Evolutionary conservation across 1,140 invertebrate species (phyloP).

Genomic region (Drosophila ohnishii): DNA sequence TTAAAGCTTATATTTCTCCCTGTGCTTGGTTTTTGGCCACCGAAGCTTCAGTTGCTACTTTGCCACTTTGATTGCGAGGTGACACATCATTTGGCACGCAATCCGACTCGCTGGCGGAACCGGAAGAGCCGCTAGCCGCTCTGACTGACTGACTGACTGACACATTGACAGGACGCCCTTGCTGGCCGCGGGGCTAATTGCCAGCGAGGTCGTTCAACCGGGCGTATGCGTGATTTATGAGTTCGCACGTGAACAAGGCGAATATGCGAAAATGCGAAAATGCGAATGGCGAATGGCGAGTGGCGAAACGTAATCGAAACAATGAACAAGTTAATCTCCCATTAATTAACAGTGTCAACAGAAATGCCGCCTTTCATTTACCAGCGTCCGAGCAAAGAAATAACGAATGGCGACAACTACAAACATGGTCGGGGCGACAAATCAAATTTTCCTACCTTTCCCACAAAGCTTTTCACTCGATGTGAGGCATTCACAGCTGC

Average conservation of each 20-base stretch:
- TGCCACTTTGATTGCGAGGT: constrained; percentile 46
- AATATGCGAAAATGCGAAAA: constrained; percentile 2
- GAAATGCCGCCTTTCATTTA: constrained; percentile 66
- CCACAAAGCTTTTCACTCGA: constrained; percentile 4
- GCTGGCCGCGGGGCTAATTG: constrained; percentile 58
- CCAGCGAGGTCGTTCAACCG: constrained; percentile 72
- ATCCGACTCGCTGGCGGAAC: constrained; percentile 40
- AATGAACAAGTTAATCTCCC: constrained; percentile 66
- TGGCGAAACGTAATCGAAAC: constrained; percentile 20
- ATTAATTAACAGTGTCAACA: constrained; percentile 80
- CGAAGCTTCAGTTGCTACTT: constrained; percentile 20
- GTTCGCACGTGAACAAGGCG: constrained; percentile 45
- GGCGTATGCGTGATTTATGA: constrained; percentile 76
- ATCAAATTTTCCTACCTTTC: constrained; percentile 20
- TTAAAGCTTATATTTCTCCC: not conserved
- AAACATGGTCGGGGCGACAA: constrained; percentile 15
- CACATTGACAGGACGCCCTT: constrained; percentile 43
- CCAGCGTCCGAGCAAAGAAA: constrained; percentile 25
- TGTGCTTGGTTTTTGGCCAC: constrained; percentile 26
- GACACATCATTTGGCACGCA: constrained; percentile 76
- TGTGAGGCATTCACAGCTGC: constrained; percentile 15
- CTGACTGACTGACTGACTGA: constrained; percentile 36
- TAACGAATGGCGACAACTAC: constrained; percentile 24
- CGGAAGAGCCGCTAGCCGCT: constrained; percentile 50
- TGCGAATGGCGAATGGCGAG: constrained; percentile 11